Evolutionary conservation across 1,140 invertebrate species (phyloP), one percentile per base, ranked within the genome.

Genomic region (Drosophila nikananu): DNA sequence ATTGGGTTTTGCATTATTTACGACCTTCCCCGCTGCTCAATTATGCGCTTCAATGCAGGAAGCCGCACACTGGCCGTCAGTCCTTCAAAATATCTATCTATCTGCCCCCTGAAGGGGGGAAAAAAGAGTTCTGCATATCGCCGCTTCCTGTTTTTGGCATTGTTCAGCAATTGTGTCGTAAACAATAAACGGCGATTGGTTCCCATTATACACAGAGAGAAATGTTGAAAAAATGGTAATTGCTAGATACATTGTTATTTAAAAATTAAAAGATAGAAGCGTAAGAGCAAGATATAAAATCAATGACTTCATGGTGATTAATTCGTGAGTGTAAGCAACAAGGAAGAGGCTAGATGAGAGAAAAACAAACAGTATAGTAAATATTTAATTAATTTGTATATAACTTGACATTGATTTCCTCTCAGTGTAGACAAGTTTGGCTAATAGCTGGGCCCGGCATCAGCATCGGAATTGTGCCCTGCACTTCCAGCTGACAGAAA

Each of bases 1-100:
- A 65, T 79, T 59, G 66, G 75, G 30, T 41, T 73, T 79, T 79
- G 77, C 80, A 87, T 87, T 87, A 89, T 87, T 87, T 87, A 89
- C 87, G 72, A 72, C 65, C 66, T 75, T 71, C 64, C 68, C 64
- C 37, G 32, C 37, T 83, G 81, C 64, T 83, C 71, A 83, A 89
- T 87, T 87, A 87, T 83, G 83, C 81, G 68, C 77, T 70, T 32
- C 67, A 46, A 30, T 77, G 74, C 77, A 62, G 84, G 84, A 83
- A 83, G 68, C 39, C 52, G 71, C 80, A 68, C 58, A 80, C 58
- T 87, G 70, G 62, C 54, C 72, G 62, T 48, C 72, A 87, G 83
- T 89, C 81, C 83, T 83, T 83, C 80, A 89, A 80, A 57, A 72
- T 67, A 65, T 27, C 30, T 44, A 39, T 30, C 25, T 39, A 51